phyloP scores from a whole-genome alignment of 2,888 invertebrate genomes.

The Buathra laborator region DNA sequence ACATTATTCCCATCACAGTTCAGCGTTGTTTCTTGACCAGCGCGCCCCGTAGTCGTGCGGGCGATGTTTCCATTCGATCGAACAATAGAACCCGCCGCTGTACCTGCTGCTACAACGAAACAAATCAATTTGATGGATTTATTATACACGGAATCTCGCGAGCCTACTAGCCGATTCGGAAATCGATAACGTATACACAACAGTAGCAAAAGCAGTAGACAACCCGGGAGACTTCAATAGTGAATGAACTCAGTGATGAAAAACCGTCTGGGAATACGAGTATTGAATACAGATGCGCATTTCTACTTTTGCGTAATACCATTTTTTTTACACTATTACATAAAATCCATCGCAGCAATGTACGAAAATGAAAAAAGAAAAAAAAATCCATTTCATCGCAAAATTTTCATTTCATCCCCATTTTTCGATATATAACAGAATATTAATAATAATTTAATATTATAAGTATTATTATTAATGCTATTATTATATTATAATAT shows the following conservation, averaged over 20 bases:
- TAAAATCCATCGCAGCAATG: too few relatives aligned
- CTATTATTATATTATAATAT: too few relatives aligned
- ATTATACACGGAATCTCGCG: slow-evolving; percentile 7
- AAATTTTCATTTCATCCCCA: too few relatives aligned
- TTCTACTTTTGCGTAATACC: too few relatives aligned
- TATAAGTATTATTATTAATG: too few relatives aligned
- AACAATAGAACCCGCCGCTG: not conserved
- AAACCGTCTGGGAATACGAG: slow-evolving; percentile 21
- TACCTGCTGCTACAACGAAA: slow-evolving; percentile 7
- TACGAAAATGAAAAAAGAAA: too few relatives aligned
- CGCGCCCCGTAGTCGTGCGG: not conserved
- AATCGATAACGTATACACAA: slow-evolving; percentile 18
- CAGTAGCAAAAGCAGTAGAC: slow-evolving; percentile 6
- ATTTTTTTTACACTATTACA: too few relatives aligned
- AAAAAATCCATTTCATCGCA: too few relatives aligned
- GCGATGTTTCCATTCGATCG: slow-evolving; percentile 10
- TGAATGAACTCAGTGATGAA: slow-evolving; percentile 18
- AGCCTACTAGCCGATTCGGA: not conserved
- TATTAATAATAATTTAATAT: too few relatives aligned
- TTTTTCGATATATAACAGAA: too few relatives aligned
- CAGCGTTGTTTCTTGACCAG: slow-evolving; percentile 8
- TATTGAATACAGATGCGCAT: too few relatives aligned
- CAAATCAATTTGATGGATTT: slow-evolving; percentile 42
- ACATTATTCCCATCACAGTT: slow-evolving; percentile 10
- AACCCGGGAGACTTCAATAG: slow-evolving; percentile 7